Percentiles rank a stretch among this genome's conserved stretches.
Evolutionary conservation across 2,888 invertebrate genomes (phyloP).

Genomic region (Zhuqinia jingwanae): DNA sequence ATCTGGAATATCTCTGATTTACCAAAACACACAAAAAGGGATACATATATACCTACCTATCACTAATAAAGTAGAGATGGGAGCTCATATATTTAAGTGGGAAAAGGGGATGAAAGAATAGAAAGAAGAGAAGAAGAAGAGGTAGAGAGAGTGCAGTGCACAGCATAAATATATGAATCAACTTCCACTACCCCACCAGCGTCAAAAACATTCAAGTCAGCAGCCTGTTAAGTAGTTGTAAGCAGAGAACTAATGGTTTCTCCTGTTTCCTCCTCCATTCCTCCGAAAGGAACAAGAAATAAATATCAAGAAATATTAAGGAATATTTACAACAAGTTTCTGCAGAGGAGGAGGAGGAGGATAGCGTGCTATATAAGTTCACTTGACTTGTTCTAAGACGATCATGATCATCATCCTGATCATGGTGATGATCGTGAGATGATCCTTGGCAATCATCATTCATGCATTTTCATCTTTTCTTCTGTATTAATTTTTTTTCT

Average conservation of each 20-base stretch:
- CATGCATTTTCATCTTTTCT: slow-evolving; percentile 72
- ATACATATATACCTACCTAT: neutral
- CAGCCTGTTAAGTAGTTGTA: slow-evolving; percentile 68
- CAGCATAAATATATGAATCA: slow-evolving; percentile 64
- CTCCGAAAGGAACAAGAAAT: neutral
- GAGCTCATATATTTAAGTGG: no score
- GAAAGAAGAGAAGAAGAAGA: slow-evolving; percentile 26
- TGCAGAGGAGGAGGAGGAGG: neutral
- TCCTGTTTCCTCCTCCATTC: slow-evolving; percentile 62
- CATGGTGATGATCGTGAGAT: slow-evolving; percentile 22
- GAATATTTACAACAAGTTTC: no score
- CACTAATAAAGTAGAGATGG: slow-evolving; percentile 25
- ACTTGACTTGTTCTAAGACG: neutral
- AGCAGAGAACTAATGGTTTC: slow-evolving; percentile 70
- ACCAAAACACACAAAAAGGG: slow-evolving; percentile 10
- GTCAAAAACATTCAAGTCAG: slow-evolving; percentile 67
- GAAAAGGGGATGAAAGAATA: slow-evolving; percentile 36
- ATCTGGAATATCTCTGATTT: slow-evolving; percentile 45
- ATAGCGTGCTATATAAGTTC: neutral
- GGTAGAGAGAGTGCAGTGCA: neutral
- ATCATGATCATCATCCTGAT: slow-evolving; percentile 4
- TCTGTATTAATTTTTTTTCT: slow-evolving; percentile 66
- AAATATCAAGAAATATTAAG: neutral
- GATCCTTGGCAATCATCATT: slow-evolving; percentile 66
- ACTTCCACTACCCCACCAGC: slow-evolving; percentile 44